Percentiles rank a stretch among this genome's conserved stretches.
Evolutionary conservation across 2,888 invertebrate species (phyloP).

Genomic region (Psylliodes chrysocephalus): DNA sequence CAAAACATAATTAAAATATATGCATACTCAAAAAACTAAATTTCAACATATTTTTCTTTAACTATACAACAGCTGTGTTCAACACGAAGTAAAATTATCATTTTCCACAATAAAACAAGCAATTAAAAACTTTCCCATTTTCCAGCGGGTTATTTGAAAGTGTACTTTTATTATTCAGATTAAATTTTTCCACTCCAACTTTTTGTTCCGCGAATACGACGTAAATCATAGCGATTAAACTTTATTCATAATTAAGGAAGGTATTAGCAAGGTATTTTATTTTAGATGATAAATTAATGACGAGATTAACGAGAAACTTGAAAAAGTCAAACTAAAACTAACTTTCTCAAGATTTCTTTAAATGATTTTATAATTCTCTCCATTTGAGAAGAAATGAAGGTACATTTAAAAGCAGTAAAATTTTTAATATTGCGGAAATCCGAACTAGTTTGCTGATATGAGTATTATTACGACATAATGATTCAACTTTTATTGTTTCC

Average conservation of each 20-base stretch:
- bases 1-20: neutral
- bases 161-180: neutral
- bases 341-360: too few species aligned
- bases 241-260: neutral
- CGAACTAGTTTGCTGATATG: too few species aligned
- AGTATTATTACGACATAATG: too few species aligned
- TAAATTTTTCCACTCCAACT: neutral
- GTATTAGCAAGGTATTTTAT: neutral
- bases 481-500: too few species aligned
- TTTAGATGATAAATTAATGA: neutral
- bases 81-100: conserved; percentile 7
- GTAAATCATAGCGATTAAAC: neutral
- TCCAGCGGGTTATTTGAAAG: neutral
- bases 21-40: neutral
- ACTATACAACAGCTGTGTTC: neutral
- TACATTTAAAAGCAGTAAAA: too few species aligned
- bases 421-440: too few species aligned
- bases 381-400: too few species aligned
- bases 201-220: neutral
- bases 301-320: neutral
- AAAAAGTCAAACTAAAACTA: too few species aligned
- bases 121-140: conserved; percentile 10
- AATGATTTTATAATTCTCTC: too few species aligned
- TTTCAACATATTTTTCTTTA: conserved; percentile 5
- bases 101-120: conserved; percentile 4